Conservation (phyloP, 2,888 invertebrate species). For the Limenitis camilla region DNA sequence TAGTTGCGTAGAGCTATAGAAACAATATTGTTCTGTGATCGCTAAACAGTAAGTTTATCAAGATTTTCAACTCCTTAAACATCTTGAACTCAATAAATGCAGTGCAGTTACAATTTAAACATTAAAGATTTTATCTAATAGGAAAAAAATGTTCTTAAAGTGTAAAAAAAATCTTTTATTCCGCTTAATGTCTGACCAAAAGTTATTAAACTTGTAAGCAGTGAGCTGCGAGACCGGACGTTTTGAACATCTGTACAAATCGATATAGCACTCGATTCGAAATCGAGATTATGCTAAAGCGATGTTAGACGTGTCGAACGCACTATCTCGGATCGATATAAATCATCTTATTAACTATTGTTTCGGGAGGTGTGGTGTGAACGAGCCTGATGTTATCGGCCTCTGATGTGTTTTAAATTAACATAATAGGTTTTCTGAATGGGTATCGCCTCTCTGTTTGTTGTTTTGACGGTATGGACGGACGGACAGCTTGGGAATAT, state of each 20-base stretch:
- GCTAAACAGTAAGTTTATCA: no score
- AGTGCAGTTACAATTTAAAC: no score
- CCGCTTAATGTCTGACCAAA: constrained; percentile 1
- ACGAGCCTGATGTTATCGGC: constrained; percentile 65
- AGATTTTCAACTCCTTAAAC: no score
- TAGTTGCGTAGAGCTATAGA: no score
- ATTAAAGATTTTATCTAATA: no score
- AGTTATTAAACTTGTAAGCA: constrained; percentile 4
- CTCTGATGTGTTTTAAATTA: constrained; percentile 74
- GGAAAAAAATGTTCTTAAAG: no score
- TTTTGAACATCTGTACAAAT: constrained; percentile 56
- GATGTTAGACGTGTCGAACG: constrained; percentile 69
- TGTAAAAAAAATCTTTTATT: neutral
- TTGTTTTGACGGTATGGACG: constrained; percentile 40
- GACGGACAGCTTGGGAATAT: constrained; percentile 22
- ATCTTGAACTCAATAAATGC: no score
- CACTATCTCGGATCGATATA: constrained; percentile 69
- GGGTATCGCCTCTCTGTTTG: constrained; percentile 66
- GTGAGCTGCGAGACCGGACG: constrained; percentile 1
- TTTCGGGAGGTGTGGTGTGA: constrained; percentile 75
- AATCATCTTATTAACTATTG: constrained; percentile 75
- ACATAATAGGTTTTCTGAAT: constrained; percentile 75
- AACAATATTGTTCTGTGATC: no score
- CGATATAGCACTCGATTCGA: constrained; percentile 64
- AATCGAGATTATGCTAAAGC: constrained; percentile 71